Conservation (phyloP, 2,888 invertebrate genomes). For the Drosophila lacicola region DNA sequence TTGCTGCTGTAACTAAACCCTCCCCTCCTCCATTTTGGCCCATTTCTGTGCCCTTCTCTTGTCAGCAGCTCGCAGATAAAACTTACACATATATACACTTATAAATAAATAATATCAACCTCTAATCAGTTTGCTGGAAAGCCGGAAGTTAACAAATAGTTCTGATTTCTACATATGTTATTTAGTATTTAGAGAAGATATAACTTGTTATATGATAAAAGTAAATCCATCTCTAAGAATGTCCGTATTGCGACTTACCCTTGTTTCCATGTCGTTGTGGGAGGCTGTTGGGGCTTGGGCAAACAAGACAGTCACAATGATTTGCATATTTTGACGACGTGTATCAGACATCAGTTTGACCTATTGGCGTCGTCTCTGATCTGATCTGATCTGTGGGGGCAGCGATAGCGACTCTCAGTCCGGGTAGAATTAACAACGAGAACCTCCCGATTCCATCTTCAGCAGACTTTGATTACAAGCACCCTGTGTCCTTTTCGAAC, state of each 20-base stretch:
- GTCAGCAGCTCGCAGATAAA: no score
- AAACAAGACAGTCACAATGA: slow-evolving; percentile 31
- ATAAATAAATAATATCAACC: not conserved
- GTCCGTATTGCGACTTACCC: not conserved
- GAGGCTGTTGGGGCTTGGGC: not conserved
- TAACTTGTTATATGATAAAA: no score
- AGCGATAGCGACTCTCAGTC: not conserved
- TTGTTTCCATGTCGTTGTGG: not conserved
- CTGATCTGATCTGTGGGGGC: slow-evolving; percentile 1
- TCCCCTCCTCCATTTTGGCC: no score
- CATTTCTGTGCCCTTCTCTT: no score
- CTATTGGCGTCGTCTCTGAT: slow-evolving; percentile 5
- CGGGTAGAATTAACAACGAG: not conserved
- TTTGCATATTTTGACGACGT: slow-evolving; percentile 15
- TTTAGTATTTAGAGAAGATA: no score
- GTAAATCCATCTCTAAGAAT: not conserved
- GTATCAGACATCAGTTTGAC: slow-evolving; percentile 1
- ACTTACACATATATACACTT: no score
- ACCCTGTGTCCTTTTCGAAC: no score
- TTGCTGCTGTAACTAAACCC: not conserved
- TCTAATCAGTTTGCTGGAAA: no score
- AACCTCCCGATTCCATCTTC: no score
- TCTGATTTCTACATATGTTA: no score
- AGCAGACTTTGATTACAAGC: no score
- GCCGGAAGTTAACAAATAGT: no score